Percentiles rank a stretch among this genome's conserved stretches.
Conservation (phyloP, 2,797 vertebrate genomes). For the Sebastes iracundus region DNA sequence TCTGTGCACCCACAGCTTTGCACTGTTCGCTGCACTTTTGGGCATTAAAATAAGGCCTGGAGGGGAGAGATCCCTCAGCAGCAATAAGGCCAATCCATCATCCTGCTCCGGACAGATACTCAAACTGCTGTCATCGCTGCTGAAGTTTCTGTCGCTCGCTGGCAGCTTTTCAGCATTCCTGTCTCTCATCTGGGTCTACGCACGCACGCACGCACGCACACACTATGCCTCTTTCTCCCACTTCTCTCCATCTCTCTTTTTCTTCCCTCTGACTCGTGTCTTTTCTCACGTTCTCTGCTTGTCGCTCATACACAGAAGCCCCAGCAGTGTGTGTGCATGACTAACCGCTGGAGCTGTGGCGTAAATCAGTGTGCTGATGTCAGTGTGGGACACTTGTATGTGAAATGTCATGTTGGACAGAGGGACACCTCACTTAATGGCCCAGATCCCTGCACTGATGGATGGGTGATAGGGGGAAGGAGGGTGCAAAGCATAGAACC, state of each 20-base stretch:
- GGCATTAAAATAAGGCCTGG: background rate
- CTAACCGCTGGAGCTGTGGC: background rate
- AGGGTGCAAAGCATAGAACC: background rate
- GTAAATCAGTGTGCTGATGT: constrained; percentile 21
- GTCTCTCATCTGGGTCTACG: background rate
- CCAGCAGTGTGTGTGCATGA: background rate
- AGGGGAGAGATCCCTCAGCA: background rate
- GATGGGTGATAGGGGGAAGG: background rate
- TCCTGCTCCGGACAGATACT: constrained; percentile 28
- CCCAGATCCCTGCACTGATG: background rate
- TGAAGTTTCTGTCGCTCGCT: constrained; percentile 19
- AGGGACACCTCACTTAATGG: background rate
- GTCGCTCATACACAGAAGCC: background rate
- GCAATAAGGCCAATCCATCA: background rate
- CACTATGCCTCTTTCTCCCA: background rate
- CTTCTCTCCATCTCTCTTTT: background rate
- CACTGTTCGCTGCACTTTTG: background rate
- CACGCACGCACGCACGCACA: background rate
- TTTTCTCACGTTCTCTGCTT: constrained; percentile 35
- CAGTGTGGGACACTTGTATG: constrained; percentile 11
- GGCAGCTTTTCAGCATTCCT: constrained; percentile 36
- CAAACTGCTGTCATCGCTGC: constrained; percentile 32
- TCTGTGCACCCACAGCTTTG: background rate
- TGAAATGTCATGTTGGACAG: background rate
- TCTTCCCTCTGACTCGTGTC: background rate